A percentile compares a stretch with the other conserved stretches of the same genome.
phyloP scores from a whole-genome alignment of 2,888 invertebrate genomes.

The Ophion slaviceki region DNA sequence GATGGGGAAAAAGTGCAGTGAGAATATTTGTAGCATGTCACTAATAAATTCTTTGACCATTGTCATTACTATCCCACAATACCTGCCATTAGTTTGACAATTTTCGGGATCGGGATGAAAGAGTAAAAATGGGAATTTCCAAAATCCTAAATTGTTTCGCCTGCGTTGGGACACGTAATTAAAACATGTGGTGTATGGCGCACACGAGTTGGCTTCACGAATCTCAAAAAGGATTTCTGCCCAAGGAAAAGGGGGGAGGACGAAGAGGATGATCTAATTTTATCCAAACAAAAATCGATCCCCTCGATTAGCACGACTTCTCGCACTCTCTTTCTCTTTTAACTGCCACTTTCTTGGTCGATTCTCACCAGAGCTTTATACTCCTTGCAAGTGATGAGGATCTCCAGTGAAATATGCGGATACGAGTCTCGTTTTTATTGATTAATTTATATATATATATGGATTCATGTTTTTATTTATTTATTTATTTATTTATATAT shows the following conservation, averaged over 20 bases:
- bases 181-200: not conserved
- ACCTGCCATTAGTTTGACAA: not conserved
- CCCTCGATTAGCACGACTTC: slow-evolving; percentile 63
- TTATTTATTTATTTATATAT: no score
- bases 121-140: not conserved
- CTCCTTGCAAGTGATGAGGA: no score
- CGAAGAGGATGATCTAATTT: slow-evolving; percentile 71
- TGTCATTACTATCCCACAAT: not conserved
- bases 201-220: not conserved
- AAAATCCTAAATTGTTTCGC: not conserved
- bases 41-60: not conserved
- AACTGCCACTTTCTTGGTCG: slow-evolving; percentile 22
- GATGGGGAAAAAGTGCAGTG: not conserved
- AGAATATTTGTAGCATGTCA: not conserved
- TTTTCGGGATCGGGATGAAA: not conserved
- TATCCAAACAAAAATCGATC: slow-evolving; percentile 71
- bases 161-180: not conserved
- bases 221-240: slow-evolving; percentile 23
- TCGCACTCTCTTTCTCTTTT: not conserved
- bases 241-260: not conserved
- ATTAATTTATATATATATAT: no score
- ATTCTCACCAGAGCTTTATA: not conserved
- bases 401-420: no score
- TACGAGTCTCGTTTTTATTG: no score
- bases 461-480: no score